Conservation (phyloP, 2,797 vertebrate species). For the Rhincodon typus region DNA sequence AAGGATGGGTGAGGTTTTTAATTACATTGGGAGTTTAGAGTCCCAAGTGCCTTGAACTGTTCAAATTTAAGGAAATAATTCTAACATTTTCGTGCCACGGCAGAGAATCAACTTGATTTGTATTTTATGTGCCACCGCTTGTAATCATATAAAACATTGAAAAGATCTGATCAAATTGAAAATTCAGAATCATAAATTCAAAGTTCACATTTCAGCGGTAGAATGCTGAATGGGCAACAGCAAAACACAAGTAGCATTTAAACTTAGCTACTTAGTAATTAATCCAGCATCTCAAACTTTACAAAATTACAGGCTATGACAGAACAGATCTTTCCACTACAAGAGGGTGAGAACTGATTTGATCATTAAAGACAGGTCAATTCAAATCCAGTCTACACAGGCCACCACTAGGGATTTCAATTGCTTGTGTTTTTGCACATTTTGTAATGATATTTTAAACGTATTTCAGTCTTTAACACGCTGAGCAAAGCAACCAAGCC, state of each 20-base stretch:
- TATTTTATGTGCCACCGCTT: neutral
- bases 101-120: neutral
- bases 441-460: neutral
- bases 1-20: neutral
- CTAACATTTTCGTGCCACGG: neutral
- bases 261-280: neutral
- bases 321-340: neutral
- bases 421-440: neutral
- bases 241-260: neutral
- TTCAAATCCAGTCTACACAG: neutral
- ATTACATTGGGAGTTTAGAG: neutral
- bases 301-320: neutral
- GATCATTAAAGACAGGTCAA: neutral
- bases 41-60: neutral
- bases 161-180: neutral
- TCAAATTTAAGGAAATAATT: neutral
- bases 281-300: neutral
- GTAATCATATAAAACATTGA: neutral
- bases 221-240: slow-evolving; percentile 16
- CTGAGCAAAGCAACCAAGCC: neutral
- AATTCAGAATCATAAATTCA: slow-evolving; percentile 34
- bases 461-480: neutral
- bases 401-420: neutral
- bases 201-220: slow-evolving; percentile 11
- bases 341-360: neutral